phyloP scores from a whole-genome alignment of 2,797 vertebrate species.

The Pipistrellus pipistrellus region DNA sequence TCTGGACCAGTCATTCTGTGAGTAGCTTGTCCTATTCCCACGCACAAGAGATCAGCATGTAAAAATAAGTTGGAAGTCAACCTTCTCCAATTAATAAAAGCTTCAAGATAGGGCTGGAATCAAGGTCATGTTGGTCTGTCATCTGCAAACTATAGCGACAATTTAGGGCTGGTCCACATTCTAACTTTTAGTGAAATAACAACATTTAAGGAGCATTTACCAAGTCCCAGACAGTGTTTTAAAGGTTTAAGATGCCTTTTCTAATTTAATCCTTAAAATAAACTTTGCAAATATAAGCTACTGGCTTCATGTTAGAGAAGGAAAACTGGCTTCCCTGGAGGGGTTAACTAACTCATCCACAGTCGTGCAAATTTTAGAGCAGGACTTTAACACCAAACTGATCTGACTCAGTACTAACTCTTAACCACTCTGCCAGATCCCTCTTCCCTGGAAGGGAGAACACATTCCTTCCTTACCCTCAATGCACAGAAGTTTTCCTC shows the following conservation, averaged over 20 bases:
- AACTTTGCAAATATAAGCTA: not conserved
- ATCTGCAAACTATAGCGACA: not conserved
- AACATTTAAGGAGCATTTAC: not conserved
- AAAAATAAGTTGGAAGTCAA: not conserved
- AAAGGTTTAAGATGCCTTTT: conserved; percentile 10
- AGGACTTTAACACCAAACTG: not conserved
- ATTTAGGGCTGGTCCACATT: not conserved
- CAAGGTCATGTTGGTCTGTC: not conserved
- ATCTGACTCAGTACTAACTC: not conserved
- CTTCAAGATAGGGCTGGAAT: not conserved
- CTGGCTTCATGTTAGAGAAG: conserved; percentile 51
- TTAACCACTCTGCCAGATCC: not conserved
- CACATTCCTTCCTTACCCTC: not conserved
- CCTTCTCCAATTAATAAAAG: not conserved
- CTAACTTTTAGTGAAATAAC: conserved; percentile 4
- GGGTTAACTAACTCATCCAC: not conserved
- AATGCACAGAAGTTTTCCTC: not conserved
- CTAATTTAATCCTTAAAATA: conserved; percentile 1
- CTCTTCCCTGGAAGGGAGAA: not conserved
- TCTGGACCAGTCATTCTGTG: conserved; percentile 90
- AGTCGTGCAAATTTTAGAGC: not conserved
- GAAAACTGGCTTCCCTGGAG: not conserved
- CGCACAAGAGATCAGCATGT: not conserved
- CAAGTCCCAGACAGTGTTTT: not conserved
- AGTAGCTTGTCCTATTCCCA: conserved; percentile 82